phyloP scores from a whole-genome alignment of 2,888 invertebrate genomes.

The Heteromurus nitidus region DNA sequence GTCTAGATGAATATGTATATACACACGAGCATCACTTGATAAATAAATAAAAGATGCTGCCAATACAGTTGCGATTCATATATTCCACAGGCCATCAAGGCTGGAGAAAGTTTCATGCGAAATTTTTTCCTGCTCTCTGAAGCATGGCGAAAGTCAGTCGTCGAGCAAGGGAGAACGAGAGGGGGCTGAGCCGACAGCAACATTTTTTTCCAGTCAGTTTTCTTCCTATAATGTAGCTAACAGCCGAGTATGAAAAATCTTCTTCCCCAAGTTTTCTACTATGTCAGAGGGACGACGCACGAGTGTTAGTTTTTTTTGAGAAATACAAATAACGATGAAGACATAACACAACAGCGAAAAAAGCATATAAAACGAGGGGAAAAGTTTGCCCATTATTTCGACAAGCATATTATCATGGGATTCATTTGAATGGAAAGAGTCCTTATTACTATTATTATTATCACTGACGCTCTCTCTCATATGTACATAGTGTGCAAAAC shows the following conservation, averaged over 20 bases:
- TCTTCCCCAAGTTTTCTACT: too few species aligned
- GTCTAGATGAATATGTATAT: too few species aligned
- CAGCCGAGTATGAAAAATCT: background rate
- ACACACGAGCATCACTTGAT: too few species aligned
- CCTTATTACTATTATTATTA: background rate
- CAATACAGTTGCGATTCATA: background rate
- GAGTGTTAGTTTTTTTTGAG: too few species aligned
- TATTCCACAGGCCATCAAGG: too few species aligned
- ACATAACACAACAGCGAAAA: slow-evolving; percentile 18
- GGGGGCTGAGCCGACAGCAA: background rate
- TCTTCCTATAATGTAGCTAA: background rate
- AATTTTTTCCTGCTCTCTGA: background rate
- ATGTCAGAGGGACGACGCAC: too few species aligned
- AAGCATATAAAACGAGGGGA: slow-evolving; percentile 19
- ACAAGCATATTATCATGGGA: slow-evolving; percentile 51
- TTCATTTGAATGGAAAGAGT: slow-evolving; percentile 59
- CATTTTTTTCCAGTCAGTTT: too few species aligned
- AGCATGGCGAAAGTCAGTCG: background rate
- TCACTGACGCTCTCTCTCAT: too few species aligned
- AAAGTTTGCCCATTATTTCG: slow-evolving; percentile 49
- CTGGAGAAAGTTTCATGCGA: background rate
- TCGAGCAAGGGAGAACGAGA: background rate
- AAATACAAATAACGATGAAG: too few species aligned
- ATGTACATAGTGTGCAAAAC: background rate
- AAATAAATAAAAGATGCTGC: background rate